These are phyloP conservation scores for Carassius auratus DNA, from an alignment of 2,113 vertebrate genomes.

Conservation along the genomic window DNA sequence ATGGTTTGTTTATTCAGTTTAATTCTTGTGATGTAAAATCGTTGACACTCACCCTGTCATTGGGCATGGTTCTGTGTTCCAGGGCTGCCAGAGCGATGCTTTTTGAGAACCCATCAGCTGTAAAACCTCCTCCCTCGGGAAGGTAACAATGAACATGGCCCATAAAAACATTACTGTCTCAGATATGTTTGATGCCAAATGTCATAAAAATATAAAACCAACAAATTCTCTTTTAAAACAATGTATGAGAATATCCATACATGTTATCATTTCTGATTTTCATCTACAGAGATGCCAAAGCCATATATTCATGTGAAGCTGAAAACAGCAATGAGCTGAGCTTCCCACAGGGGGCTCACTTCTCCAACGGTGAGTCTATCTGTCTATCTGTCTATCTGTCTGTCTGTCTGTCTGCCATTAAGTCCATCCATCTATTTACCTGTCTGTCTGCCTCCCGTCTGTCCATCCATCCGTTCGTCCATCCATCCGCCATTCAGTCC, in stretches of 20 bases:
- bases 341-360: slow-evolving; percentile 93
- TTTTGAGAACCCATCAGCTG: slow-evolving; percentile 85
- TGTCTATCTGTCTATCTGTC: not conserved
- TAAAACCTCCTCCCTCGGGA: slow-evolving; percentile 78
- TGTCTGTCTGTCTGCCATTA: too few species aligned
- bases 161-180: not conserved
- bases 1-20: not conserved
- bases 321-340: slow-evolving; percentile 97
- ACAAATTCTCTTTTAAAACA: not conserved
- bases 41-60: not conserved
- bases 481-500: too few species aligned
- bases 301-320: slow-evolving; percentile 94
- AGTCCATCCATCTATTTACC: too few species aligned
- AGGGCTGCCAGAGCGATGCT: slow-evolving; percentile 85
- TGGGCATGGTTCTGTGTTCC: slow-evolving; percentile 46
- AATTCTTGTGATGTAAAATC: not conserved
- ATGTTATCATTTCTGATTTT: not conserved
- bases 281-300: slow-evolving; percentile 86
- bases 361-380: slow-evolving; percentile 83
- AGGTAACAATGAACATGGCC: slow-evolving; percentile 57
- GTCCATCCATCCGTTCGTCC: too few species aligned
- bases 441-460: too few species aligned
- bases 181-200: not conserved
- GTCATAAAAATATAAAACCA: not conserved
- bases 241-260: not conserved